phyloP scores from a whole-genome alignment of 2,113 vertebrate species.

The Hypocryptadius cinnamomeus region DNA sequence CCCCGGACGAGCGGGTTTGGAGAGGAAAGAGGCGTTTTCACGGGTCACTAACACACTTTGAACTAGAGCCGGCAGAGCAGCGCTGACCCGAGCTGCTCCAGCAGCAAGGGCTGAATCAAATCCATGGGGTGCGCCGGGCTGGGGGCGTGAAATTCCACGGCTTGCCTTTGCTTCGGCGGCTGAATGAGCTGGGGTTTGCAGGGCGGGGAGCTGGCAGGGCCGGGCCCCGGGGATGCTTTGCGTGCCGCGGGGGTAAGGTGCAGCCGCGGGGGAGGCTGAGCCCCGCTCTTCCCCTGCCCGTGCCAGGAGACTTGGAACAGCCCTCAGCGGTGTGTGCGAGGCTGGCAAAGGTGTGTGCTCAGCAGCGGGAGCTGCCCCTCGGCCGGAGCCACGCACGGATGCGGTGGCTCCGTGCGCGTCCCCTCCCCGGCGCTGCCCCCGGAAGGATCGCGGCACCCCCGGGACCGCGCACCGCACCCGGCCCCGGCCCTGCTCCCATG shows the following conservation, averaged over 20 bases:
- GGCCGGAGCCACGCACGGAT: neutral
- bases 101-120: neutral
- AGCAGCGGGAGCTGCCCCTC: neutral
- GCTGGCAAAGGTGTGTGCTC: constrained; percentile 26
- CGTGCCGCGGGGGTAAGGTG: neutral
- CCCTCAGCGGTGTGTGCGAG: neutral
- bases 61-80: neutral
- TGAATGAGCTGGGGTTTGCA: neutral
- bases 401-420: neutral
- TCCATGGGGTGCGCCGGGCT: neutral
- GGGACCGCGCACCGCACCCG: neutral
- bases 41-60: neutral
- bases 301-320: constrained; percentile 32
- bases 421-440: neutral
- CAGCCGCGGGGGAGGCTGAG: neutral
- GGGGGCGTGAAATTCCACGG: neutral
- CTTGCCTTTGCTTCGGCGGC: neutral
- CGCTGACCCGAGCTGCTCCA: neutral
- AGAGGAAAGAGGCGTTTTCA: neutral
- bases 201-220: neutral
- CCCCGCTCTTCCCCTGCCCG: constrained; percentile 10
- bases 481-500: constrained; percentile 20
- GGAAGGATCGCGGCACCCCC: neutral
- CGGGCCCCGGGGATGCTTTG: neutral
- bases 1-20: neutral